Evolutionary conservation across 2,888 invertebrate species (phyloP).

Genomic region (Drosophila maculinotata): DNA sequence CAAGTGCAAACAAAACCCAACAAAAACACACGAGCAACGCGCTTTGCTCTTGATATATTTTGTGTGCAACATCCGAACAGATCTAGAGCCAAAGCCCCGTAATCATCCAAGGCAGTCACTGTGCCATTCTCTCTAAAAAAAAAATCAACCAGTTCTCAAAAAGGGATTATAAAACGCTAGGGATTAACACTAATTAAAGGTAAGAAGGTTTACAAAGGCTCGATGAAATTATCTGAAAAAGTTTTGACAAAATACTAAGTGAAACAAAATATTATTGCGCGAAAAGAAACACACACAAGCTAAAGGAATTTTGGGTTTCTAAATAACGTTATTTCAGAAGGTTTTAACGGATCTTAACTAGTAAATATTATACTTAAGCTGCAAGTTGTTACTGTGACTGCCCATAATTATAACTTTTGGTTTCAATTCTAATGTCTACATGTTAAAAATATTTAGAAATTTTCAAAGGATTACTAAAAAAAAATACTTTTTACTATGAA

Average conservation of each 20-base stretch:
- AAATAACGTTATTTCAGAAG: background rate
- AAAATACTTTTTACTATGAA: background rate
- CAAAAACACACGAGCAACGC: slow-evolving; percentile 41
- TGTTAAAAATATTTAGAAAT: background rate
- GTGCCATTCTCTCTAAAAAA: slow-evolving; percentile 38
- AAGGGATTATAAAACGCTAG: slow-evolving; percentile 60
- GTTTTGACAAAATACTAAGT: background rate
- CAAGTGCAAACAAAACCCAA: slow-evolving; percentile 26
- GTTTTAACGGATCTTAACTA: background rate
- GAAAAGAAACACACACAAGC: background rate
- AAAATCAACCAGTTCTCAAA: slow-evolving; percentile 37
- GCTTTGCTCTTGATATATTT: slow-evolving; percentile 35
- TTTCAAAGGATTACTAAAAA: background rate
- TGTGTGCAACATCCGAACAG: slow-evolving; percentile 56
- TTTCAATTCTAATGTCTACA: background rate
- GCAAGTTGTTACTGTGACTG: background rate
- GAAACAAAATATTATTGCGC: background rate
- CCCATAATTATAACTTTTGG: background rate
- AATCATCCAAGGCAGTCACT: slow-evolving; percentile 32
- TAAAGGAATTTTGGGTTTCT: background rate
- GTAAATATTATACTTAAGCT: background rate
- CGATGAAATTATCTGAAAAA: background rate
- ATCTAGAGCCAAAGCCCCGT: slow-evolving; percentile 25
- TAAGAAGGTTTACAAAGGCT: slow-evolving; percentile 28
- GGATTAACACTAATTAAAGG: slow-evolving; percentile 63